Evolutionary conservation across 2,113 vertebrate species (phyloP).

Genomic region (Charadrius vociferus): DNA sequence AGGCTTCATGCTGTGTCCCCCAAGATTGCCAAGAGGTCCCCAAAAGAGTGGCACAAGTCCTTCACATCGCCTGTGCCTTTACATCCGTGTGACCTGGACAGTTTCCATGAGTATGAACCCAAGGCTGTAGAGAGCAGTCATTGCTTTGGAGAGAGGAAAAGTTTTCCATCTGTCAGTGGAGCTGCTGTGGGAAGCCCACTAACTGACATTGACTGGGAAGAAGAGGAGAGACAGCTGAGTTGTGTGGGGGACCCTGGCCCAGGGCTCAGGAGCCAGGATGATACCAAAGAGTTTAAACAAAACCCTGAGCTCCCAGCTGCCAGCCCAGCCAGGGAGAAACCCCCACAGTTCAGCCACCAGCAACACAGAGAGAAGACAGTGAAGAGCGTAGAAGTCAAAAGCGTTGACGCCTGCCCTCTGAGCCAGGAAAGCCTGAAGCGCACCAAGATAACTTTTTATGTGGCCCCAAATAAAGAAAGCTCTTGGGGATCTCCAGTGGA

Average conservation of each 20-base stretch:
- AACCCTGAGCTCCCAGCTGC: background rate
- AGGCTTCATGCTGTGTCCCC: conserved; percentile 68
- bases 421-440: conserved; percentile 67
- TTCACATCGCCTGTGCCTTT: conserved; percentile 21
- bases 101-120: conserved; percentile 2
- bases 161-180: background rate
- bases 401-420: background rate
- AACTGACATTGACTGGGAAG: background rate
- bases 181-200: background rate
- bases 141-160: background rate
- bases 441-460: conserved; percentile 77
- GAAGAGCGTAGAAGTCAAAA: conserved; percentile 56
- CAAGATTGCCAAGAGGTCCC: conserved; percentile 43
- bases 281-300: background rate
- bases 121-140: conserved; percentile 9
- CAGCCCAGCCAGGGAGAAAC: background rate
- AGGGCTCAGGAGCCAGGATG: background rate
- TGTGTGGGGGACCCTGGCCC: background rate
- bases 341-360: background rate
- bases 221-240: background rate
- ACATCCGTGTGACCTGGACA: background rate
- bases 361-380: conserved; percentile 29
- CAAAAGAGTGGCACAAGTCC: conserved; percentile 63
- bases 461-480: conserved; percentile 50
- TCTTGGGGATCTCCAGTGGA: background rate